These are phyloP conservation scores for Rhinichthys klamathensis DNA, from an alignment of 2,113 vertebrate species.

Conservation along the genomic window DNA sequence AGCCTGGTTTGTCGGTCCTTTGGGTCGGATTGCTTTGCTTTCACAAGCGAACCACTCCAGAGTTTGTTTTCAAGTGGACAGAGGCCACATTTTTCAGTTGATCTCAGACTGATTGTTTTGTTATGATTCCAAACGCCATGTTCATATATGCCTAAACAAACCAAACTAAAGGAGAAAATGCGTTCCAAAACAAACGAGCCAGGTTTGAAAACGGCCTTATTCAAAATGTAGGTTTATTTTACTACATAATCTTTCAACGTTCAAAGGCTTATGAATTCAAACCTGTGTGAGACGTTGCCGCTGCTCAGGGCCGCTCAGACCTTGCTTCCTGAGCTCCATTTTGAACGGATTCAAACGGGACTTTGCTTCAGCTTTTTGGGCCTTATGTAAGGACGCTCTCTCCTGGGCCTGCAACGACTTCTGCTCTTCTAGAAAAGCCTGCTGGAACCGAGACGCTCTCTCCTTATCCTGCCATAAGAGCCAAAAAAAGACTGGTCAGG, in stretches of 20 bases:
- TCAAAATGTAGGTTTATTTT: neutral
- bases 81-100: no score
- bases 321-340: conserved; percentile 66
- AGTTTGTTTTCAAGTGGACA: no score
- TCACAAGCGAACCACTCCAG: no score
- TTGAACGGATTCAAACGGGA: conserved; percentile 63
- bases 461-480: conserved; percentile 68
- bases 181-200: no score
- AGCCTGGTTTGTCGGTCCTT: no score
- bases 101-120: no score
- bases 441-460: conserved; percentile 70
- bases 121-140: no score
- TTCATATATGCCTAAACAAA: no score
- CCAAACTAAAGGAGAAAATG: no score
- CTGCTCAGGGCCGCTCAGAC: conserved; percentile 60
- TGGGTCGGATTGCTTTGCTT: no score
- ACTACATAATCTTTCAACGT: neutral
- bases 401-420: conserved; percentile 67
- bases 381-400: conserved; percentile 63
- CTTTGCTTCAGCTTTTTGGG: conserved; percentile 66
- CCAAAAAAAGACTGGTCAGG: neutral
- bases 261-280: neutral
- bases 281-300: conserved; percentile 71
- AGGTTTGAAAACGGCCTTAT: no score
- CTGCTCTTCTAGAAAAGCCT: conserved; percentile 68